A percentile compares a stretch with the other conserved stretches of the same genome.
Conservation (phyloP, 2,888 invertebrate genomes). For the Aproaerema taeniolella region DNA sequence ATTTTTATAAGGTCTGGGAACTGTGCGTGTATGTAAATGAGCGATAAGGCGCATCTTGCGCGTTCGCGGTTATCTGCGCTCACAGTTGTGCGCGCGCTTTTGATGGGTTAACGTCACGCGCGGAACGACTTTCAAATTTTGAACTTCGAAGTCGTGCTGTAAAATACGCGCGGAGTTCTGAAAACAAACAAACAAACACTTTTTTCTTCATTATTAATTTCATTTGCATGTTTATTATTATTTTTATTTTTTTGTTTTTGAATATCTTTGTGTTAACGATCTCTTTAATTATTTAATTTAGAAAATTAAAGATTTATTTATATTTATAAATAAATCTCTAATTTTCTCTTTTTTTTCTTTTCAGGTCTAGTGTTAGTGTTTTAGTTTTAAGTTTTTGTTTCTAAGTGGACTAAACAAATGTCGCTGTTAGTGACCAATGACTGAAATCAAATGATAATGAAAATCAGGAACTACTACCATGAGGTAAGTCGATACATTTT, state of each 20-base stretch:
- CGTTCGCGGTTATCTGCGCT: conserved; percentile 46
- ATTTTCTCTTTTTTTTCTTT: conserved; percentile 15
- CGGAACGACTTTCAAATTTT: conserved; percentile 7
- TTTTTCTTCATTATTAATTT: conserved; percentile 3
- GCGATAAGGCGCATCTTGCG: conserved; percentile 48
- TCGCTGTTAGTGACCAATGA: conserved; percentile 37
- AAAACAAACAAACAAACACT: not conserved
- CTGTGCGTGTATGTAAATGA: conserved; percentile 62
- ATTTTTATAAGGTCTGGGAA: conserved; percentile 62
- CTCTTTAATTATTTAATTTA: conserved; percentile 5
- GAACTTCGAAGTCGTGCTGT: conserved; percentile 8
- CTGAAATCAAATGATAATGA: conserved; percentile 60
- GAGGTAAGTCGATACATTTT: conserved; percentile 46
- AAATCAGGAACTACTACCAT: conserved; percentile 64
- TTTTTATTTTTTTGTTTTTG: no score
- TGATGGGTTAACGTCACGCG: conserved; percentile 53
- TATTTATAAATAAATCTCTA: conserved; percentile 2
- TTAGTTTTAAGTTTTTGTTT: conserved; percentile 10
- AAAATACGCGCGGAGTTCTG: conserved; percentile 6
- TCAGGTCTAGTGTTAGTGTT: conserved; percentile 17
- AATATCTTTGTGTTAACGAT: no score
- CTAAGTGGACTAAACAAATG: conserved; percentile 29
- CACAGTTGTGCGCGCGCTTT: conserved; percentile 69
- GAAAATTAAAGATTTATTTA: conserved; percentile 13
- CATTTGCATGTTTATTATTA: conserved; percentile 2